A percentile compares a stretch with the other conserved stretches of the same genome.
These are phyloP conservation scores for Calameuta filiformis DNA, from an alignment of 2,888 invertebrate species.

Conservation along the genomic window DNA sequence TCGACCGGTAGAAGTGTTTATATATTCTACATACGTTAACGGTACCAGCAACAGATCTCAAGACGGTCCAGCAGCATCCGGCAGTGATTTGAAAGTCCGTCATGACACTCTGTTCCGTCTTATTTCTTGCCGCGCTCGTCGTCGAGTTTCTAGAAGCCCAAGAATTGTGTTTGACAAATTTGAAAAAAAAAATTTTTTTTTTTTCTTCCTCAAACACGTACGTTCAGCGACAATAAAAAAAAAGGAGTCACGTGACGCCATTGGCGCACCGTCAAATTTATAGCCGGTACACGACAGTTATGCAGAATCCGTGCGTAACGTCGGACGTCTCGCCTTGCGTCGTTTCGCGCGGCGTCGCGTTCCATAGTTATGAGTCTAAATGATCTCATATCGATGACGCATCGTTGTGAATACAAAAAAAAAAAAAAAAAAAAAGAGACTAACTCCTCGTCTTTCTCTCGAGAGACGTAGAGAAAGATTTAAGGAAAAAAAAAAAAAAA, in stretches of 20 bases:
- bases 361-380: not conserved
- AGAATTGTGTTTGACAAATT: not conserved
- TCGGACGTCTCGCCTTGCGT: not conserved
- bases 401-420: constrained; percentile 9
- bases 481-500: not conserved
- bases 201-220: not conserved
- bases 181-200: not conserved
- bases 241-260: not conserved
- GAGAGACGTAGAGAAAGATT: not conserved
- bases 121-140: not conserved
- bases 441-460: constrained; percentile 5
- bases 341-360: not conserved
- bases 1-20: not conserved
- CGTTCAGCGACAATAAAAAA: not conserved
- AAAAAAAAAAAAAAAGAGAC: constrained; percentile 22
- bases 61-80: not conserved
- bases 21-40: not conserved
- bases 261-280: not conserved
- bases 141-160: not conserved
- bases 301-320: not conserved
- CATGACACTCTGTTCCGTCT: not conserved
- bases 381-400: constrained; percentile 30
- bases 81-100: not conserved
- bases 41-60: not conserved
- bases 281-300: not conserved